Evolutionary conservation across 2,113 vertebrate genomes (phyloP), one percentile per base, ranked within the genome.

Genomic region (Anseranas semipalmata): DNA sequence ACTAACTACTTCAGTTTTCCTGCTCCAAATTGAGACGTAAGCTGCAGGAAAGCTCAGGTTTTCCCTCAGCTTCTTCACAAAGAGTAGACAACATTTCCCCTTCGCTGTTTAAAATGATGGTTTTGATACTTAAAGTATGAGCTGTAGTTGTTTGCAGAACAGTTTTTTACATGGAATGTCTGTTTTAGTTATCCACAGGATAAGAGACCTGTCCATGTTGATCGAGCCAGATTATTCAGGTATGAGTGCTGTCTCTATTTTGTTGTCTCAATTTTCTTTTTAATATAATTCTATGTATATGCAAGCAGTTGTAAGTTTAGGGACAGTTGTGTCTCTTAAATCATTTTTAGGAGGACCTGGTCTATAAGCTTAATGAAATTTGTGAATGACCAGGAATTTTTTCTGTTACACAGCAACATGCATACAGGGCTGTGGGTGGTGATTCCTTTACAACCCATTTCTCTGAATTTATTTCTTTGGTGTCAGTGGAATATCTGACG

Each of bases 171-270:
- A 10, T 19, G 70, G 12, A 82, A 22, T 93, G 33, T 92, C 48
- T 98, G n/a, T 96, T 92, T 97, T 95, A 99, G 99, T 97, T 99
- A 99, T 78, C 99, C 99, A 74, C 99, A 99, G 94, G 99, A 99
- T 46, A 99, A 99, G 94, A 98, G 99, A 89, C 99, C 99, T 1
- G 98, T 99, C 35, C 99, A 99, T 90, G 95, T 98, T 46, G 99
- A 99, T 93, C 98, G 98, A 97, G 99, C 99, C 33, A 98, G 97
- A 50, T 92, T 98, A 62, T 99, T 99, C 98, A 99, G 98, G 99
- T 99, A 98, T 83, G 52, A 89, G 46, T 20, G 3, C 66, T 56
- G 30, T 37, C 10, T 87, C 35, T 70, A 2, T 73, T 85, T 59
- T 81, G 3, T 70, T 52, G 13, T 52, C 50, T 27, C 7, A 25